Evolutionary conservation across 1,140 invertebrate genomes (phyloP).

Genomic region (Amphibalanus amphitrite): DNA sequence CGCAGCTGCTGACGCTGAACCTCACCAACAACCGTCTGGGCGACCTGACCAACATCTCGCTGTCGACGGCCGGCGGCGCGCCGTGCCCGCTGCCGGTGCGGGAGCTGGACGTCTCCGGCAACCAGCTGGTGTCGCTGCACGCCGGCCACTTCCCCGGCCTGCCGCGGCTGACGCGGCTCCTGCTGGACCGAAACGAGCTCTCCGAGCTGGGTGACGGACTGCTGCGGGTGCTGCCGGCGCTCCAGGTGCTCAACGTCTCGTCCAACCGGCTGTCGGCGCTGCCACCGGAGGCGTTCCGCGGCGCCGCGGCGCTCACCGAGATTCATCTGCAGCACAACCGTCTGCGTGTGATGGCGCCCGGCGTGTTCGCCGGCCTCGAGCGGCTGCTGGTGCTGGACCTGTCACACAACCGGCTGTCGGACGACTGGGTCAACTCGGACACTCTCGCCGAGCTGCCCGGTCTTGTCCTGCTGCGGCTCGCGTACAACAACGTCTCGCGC

Average conservation of each 20-base stretch:
- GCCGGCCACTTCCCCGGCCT: constrained; percentile 26
- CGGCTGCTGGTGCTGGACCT: constrained; percentile 61
- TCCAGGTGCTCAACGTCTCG: constrained; percentile 62
- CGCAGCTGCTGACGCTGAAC: constrained; percentile 47
- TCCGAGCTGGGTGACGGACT: constrained; percentile 18
- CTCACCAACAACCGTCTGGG: constrained; percentile 57
- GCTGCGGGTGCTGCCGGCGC: constrained; percentile 24
- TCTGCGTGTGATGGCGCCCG: constrained; percentile 44
- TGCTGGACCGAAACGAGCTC: constrained; percentile 18
- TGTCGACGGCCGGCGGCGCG: constrained; percentile 51
- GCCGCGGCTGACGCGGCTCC: constrained; percentile 16
- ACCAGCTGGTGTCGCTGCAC: constrained; percentile 52
- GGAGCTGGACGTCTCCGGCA: constrained; percentile 58
- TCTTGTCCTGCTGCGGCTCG: constrained; percentile 65
- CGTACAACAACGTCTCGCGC: constrained; percentile 64
- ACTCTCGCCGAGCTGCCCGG: constrained; percentile 65
- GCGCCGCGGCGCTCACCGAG: constrained; percentile 33
- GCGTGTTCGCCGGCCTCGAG: constrained; percentile 51
- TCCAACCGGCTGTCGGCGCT: constrained; percentile 54
- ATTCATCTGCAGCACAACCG: constrained; percentile 64
- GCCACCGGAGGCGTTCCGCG: constrained; percentile 47
- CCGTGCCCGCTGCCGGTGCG: constrained; percentile 41
- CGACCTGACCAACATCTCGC: constrained; percentile 55
- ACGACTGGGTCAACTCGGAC: constrained; percentile 57
- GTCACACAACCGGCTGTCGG: constrained; percentile 58